Percentiles rank a stretch among this genome's conserved stretches.
Conservation (phyloP, 2,888 invertebrate species). For the Nomada lathburiana region DNA sequence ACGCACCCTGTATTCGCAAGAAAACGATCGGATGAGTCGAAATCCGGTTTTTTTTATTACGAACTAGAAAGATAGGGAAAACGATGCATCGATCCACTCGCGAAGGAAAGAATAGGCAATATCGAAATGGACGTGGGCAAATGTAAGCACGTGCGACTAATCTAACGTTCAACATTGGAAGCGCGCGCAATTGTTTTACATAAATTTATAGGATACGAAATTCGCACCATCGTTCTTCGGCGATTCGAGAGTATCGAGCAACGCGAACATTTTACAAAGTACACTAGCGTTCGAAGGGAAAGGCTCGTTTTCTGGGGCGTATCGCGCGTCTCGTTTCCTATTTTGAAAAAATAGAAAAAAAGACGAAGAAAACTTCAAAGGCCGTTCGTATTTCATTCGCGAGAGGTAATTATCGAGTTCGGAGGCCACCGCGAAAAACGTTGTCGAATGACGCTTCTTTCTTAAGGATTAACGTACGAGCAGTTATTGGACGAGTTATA, state of each 20-base stretch:
- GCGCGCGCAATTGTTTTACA: slow-evolving; percentile 41
- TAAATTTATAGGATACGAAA: slow-evolving; percentile 44
- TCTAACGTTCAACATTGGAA: slow-evolving; percentile 36
- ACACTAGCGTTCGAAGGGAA: slow-evolving; percentile 8
- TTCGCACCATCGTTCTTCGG: slow-evolving; percentile 42
- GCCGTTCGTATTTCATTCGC: neutral
- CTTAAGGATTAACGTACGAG: slow-evolving; percentile 13
- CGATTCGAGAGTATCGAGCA: slow-evolving; percentile 14
- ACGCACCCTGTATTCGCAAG: neutral
- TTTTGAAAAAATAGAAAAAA: neutral
- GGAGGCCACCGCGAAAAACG: no score
- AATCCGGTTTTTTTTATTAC: slow-evolving; percentile 21
- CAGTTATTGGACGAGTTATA: slow-evolving; percentile 19
- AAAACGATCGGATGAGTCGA: neutral
- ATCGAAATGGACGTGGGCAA: slow-evolving; percentile 32
- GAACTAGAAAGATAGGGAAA: slow-evolving; percentile 9
- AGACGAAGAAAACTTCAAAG: neutral
- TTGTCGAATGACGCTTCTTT: slow-evolving; percentile 30
- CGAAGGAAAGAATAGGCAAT: slow-evolving; percentile 19
- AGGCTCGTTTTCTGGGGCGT: slow-evolving; percentile 16
- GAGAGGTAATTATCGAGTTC: no score
- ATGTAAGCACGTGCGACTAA: slow-evolving; percentile 37
- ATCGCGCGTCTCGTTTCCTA: neutral
- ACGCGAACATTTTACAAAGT: slow-evolving; percentile 10
- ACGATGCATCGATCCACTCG: slow-evolving; percentile 7